A percentile compares a stretch with the other conserved stretches of the same genome.
Conservation (phyloP, 2,888 invertebrate species). For the Agonopterix subpropinquella region DNA sequence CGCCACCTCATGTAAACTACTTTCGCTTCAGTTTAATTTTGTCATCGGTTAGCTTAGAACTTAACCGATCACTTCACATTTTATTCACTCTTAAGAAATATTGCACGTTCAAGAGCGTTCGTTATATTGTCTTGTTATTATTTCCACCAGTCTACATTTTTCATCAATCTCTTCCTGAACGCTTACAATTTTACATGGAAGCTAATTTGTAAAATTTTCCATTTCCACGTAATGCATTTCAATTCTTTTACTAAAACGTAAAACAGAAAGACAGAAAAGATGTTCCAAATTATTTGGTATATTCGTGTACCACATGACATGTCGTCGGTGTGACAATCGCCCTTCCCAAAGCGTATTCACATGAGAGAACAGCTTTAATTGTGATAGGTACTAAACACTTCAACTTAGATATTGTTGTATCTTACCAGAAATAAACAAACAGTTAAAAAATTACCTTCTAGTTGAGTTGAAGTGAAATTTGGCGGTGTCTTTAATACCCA, state of each 20-base stretch:
- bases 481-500: slow-evolving; percentile 19
- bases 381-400: slow-evolving; percentile 31
- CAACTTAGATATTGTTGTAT: slow-evolving; percentile 24
- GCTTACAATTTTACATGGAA: slow-evolving; percentile 62
- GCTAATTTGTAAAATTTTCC: slow-evolving; percentile 49
- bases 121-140: slow-evolving; percentile 27
- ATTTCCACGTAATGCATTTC: slow-evolving; percentile 6
- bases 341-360: slow-evolving; percentile 59
- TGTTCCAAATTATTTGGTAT: slow-evolving; percentile 6
- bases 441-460: background rate
- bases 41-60: slow-evolving; percentile 57
- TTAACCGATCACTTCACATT: slow-evolving; percentile 46
- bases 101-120: slow-evolving; percentile 51
- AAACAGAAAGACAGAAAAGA: background rate
- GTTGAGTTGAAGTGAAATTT: slow-evolving; percentile 27
- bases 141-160: slow-evolving; percentile 33
- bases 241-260: background rate
- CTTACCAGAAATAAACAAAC: background rate
- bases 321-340: slow-evolving; percentile 68
- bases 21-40: slow-evolving; percentile 57
- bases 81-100: slow-evolving; percentile 42
- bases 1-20: slow-evolving; percentile 55
- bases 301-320: slow-evolving; percentile 20
- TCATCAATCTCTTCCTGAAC: slow-evolving; percentile 44
- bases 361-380: slow-evolving; percentile 41